Conservation (phyloP, 2,888 invertebrate genomes). For the Atrina japonica region DNA sequence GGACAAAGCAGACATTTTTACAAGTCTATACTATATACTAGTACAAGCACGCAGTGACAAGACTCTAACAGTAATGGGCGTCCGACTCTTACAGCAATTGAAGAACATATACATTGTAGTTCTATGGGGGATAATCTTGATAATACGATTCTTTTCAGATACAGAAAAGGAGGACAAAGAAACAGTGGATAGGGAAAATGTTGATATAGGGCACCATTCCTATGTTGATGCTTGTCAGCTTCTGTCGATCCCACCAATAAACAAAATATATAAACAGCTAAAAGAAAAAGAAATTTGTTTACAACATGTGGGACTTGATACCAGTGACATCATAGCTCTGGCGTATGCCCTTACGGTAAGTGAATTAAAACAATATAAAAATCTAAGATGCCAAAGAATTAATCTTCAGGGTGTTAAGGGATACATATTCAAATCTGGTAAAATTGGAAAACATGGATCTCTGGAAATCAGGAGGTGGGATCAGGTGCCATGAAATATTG, state of each 20-base stretch:
- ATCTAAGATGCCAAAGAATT: no score
- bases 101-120: no score
- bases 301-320: constrained; percentile 71
- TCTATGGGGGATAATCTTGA: no score
- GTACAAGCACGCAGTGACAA: no score
- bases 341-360: constrained; percentile 72
- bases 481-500: no score
- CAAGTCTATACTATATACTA: no score
- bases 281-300: constrained; percentile 60
- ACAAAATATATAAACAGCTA: constrained; percentile 63
- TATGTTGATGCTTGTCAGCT: constrained; percentile 66
- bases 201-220: constrained; percentile 64
- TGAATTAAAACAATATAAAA: background rate
- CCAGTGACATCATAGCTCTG: constrained; percentile 69
- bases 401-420: no score
- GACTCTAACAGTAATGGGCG: no score
- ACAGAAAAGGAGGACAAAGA: background rate
- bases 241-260: constrained; percentile 60
- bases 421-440: background rate
- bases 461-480: no score
- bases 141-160: no score
- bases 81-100: no score
- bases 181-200: constrained; percentile 42
- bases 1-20: no score
- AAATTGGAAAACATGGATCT: background rate